Conservation (phyloP, 2,113 vertebrate genomes). For the Columbina picui region DNA sequence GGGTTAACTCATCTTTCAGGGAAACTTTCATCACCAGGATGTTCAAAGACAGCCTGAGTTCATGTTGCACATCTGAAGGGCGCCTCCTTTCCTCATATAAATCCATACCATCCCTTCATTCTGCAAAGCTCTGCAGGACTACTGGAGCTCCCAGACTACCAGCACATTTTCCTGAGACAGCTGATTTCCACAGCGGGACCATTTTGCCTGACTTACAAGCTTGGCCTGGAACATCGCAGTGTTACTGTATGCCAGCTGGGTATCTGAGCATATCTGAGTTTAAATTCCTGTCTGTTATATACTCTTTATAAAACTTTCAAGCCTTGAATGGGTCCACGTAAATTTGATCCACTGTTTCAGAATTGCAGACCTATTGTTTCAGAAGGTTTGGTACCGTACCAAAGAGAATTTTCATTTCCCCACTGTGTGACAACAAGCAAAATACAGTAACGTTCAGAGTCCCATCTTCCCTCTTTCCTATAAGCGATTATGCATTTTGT, state of each 20-base stretch:
- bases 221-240: background rate
- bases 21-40: background rate
- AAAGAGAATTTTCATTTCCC: background rate
- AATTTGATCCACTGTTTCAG: background rate
- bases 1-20: background rate
- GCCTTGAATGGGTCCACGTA: background rate
- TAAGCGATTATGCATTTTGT: background rate
- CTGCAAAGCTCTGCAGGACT: background rate
- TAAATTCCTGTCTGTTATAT: background rate
- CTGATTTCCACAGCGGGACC: background rate
- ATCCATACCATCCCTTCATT: background rate
- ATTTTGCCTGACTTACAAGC: fast-evolving
- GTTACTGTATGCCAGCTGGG: background rate
- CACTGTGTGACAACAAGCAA: background rate
- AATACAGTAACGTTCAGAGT: background rate
- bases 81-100: background rate
- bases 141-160: background rate
- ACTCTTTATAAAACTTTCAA: background rate
- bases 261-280: background rate
- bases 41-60: background rate
- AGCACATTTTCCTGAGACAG: background rate
- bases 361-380: background rate
- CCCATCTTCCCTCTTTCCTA: background rate
- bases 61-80: background rate
- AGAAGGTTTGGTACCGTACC: background rate